Base-by-base conservation (phyloP, 2,888 invertebrate genomes). In the Dorcus parallelipipedus region DNA sequence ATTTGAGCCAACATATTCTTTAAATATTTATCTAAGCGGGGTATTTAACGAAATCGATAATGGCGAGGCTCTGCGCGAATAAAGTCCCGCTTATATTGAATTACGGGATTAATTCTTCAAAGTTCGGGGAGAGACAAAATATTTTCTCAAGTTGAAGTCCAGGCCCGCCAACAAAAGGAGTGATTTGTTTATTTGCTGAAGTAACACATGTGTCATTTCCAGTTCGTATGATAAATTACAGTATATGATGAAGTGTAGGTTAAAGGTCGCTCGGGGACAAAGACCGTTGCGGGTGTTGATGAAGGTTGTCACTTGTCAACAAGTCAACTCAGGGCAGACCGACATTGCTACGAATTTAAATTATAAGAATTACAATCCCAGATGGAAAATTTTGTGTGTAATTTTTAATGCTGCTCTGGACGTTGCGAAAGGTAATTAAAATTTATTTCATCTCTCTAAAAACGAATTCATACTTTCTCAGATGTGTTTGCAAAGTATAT, bases 301-400 rank as follows among this genome's bases (percentile, higher is more conserved):
- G 68, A 70, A 69, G 68, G 69, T 69, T 70, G 69, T 70, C 70
- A 69, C 65, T 70, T 70, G 69, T 70, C 69, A 68, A 58, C 64
- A 64, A 67, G 67, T 59, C 64, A 56, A 49, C 52, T 59, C 59
- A 59, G 45, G 9, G 45, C 17, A 17, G 20, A 45, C 10, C 45
- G 23, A 45, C 45, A 45, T 23, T 45, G 23, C 45, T 20, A 45
- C 45, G 45, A 45, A 45, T 45, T 45, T 20, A 45, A 45, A 9
- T 45, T 23, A 23, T 10, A 23, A 10, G 14, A 17, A 9, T 45
- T 45, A 45, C 45, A 10, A 20, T 17, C 45, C 9, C 9, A 17
- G 9, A 20, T 10, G 9, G 45, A 45, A 45, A 45, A 45, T 20
- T 9, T 20, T 17, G 45, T 33, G 26, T 33, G 42, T 42, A 42